Percentiles rank a stretch among this genome's conserved stretches.
These are phyloP conservation scores for Blastomussa wellsi DNA, from an alignment of 92 coral and sea anemone species.

Conservation along the genomic window DNA sequence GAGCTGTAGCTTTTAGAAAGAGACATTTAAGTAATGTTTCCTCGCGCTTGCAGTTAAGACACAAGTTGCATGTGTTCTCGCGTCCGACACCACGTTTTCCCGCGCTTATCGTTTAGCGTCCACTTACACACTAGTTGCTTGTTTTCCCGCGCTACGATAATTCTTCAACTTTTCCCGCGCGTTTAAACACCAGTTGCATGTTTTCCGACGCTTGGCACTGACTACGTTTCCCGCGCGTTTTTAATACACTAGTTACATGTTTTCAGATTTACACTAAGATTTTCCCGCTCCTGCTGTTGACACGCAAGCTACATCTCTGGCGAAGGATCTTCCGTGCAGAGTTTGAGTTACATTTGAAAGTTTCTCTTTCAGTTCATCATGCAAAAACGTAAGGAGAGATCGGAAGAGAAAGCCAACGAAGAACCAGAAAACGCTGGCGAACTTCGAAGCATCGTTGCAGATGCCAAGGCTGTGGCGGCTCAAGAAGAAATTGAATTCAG, in stretches of 20 bases:
- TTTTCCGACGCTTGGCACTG: background rate
- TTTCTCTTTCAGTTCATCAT: slow-evolving; percentile 64
- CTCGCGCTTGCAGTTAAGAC: background rate
- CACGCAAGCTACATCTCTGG: background rate
- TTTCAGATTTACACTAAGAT: no score
- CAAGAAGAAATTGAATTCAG: slow-evolving; percentile 48
- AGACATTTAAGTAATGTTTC: background rate
- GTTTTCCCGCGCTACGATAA: background rate
- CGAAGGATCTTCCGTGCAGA: background rate
- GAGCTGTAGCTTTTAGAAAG: no score
- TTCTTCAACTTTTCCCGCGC: background rate
- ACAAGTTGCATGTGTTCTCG: background rate
- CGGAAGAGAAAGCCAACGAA: slow-evolving; percentile 43
- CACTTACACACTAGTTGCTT: background rate
- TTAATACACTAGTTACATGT: background rate
- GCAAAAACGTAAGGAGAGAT: slow-evolving; percentile 80
- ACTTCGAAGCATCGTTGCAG: slow-evolving; percentile 69
- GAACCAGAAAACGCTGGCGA: slow-evolving; percentile 58
- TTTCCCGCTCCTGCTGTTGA: background rate
- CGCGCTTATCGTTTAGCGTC: background rate
- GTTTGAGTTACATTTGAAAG: background rate
- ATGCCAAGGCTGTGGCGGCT: slow-evolving; percentile 65
- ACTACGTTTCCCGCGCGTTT: background rate
- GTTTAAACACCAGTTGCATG: background rate
- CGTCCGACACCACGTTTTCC: background rate